phyloP scores from a whole-genome alignment of 2,888 invertebrate genomes.

The Ophonus ardosiacus region DNA sequence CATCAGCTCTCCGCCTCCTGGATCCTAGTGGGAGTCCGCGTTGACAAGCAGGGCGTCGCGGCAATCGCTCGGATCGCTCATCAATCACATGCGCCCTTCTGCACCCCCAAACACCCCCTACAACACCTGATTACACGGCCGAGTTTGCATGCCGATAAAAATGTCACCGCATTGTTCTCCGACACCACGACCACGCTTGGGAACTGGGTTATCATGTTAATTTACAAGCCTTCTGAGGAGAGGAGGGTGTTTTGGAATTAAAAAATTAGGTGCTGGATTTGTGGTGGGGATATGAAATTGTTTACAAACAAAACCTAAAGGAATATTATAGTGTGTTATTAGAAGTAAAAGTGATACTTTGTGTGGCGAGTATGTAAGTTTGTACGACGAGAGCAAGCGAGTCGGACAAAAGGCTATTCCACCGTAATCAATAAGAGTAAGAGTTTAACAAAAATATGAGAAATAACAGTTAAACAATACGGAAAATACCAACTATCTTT shows the following conservation, averaged over 20 bases:
- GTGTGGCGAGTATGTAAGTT: too few species aligned
- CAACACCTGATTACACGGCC: slow-evolving; percentile 45
- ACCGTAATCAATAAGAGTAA: too few species aligned
- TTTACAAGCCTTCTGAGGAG: background rate
- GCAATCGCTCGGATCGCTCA: slow-evolving; percentile 56
- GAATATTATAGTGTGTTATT: too few species aligned
- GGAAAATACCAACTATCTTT: too few species aligned
- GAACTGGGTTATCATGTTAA: background rate
- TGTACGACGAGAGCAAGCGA: too few species aligned
- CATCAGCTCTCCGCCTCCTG: background rate
- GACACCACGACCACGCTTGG: background rate
- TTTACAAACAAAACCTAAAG: too few species aligned
- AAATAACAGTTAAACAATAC: too few species aligned
- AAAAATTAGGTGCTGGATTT: background rate
- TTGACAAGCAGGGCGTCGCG: slow-evolving; percentile 34
- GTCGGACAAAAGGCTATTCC: too few species aligned
- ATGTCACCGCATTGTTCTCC: background rate
- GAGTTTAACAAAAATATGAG: too few species aligned
- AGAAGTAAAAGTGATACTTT: too few species aligned
- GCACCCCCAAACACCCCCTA: background rate
- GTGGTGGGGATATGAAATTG: too few species aligned
- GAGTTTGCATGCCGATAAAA: slow-evolving; percentile 17
- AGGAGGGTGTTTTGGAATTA: background rate
- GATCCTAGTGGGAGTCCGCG: background rate
- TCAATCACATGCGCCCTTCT: slow-evolving; percentile 44